Evolutionary conservation across 2,113 vertebrate genomes (phyloP).

Genomic region (Sprattus sprattus): DNA sequence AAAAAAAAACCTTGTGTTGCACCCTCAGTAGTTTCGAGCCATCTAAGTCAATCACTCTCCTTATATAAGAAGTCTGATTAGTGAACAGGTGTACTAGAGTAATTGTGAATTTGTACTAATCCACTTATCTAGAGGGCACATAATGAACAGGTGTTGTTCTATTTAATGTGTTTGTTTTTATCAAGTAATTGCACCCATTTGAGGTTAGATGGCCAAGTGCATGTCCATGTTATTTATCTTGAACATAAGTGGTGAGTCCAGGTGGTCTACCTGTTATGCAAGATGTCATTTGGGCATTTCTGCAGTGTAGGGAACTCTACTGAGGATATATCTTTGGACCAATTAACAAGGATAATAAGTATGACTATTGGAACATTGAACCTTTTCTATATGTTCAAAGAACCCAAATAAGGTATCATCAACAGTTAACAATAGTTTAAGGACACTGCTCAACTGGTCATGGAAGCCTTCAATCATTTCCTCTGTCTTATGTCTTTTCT

Average conservation of each 20-base stretch:
- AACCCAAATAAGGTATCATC: background rate
- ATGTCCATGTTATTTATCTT: background rate
- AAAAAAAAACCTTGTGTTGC: background rate
- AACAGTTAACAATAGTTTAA: background rate
- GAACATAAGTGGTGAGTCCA: background rate
- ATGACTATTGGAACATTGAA: too few species aligned
- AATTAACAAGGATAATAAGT: background rate
- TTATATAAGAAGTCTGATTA: background rate
- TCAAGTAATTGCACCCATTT: background rate
- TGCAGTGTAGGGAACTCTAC: background rate
- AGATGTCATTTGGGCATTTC: background rate
- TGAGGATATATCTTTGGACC: background rate
- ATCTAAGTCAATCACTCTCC: background rate
- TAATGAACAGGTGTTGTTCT: background rate
- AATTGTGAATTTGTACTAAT: background rate
- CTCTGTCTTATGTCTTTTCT: background rate
- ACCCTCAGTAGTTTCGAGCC: background rate
- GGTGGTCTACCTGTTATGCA: background rate
- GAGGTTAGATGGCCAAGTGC: background rate
- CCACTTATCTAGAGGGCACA: background rate
- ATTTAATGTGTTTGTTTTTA: background rate
- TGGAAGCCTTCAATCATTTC: background rate
- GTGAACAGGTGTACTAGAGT: background rate
- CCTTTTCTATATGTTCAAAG: too few species aligned
- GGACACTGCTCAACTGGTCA: background rate